Percentiles rank a stretch among this genome's conserved stretches.
These are phyloP conservation scores for Umimayanthus chanpuru DNA, from an alignment of 92 coral and sea anemone species.

Conservation along the genomic window DNA sequence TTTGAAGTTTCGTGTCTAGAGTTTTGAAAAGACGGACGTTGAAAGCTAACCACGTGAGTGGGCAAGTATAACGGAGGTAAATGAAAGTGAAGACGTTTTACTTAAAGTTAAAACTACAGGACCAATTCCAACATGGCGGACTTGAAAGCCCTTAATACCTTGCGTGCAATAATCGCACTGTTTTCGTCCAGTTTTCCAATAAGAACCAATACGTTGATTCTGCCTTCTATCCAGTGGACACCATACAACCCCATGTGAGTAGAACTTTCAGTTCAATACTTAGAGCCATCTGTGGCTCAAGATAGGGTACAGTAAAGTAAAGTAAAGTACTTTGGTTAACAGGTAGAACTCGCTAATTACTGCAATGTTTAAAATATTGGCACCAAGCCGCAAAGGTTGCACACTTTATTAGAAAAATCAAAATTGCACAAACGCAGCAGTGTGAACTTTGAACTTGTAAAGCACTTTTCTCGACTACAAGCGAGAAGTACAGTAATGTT, in stretches of 20 bases:
- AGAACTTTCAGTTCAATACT: not conserved
- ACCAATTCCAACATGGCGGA: not conserved
- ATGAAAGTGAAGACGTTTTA: not conserved
- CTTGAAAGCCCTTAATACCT: not conserved
- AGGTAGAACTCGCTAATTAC: too few relatives aligned
- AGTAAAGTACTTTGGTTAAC: too few relatives aligned
- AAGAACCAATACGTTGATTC: not conserved
- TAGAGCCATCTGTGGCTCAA: not conserved
- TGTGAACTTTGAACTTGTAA: too few relatives aligned
- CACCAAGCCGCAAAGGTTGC: too few relatives aligned
- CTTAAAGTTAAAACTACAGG: not conserved
- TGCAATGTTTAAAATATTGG: too few relatives aligned
- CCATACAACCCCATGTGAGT: constrained; percentile 68
- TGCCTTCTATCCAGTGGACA: constrained; percentile 70
- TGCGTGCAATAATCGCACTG: not conserved
- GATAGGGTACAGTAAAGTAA: too few relatives aligned
- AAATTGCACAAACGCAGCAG: too few relatives aligned
- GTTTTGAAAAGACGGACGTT: not conserved
- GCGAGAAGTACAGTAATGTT: too few relatives aligned
- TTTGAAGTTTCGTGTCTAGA: not conserved
- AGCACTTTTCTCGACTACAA: too few relatives aligned
- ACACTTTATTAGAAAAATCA: too few relatives aligned
- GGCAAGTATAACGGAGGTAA: not conserved
- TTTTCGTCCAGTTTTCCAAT: not conserved
- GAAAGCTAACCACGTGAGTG: not conserved